phyloP scores from a whole-genome alignment of 2,797 vertebrate genomes.

The Darevskia nairensis region DNA sequence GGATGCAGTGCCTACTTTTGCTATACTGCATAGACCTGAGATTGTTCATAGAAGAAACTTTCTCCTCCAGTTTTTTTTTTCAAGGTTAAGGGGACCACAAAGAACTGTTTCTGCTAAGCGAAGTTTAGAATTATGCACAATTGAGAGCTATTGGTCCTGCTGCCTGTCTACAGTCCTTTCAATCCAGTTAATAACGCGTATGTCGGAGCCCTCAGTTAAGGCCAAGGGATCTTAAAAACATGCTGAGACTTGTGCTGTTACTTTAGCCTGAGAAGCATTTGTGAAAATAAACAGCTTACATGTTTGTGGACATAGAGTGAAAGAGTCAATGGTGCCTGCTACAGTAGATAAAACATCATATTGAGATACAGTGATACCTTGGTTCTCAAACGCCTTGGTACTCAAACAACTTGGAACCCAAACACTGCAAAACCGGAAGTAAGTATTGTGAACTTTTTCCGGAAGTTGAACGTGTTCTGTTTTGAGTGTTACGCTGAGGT shows the following conservation, averaged over 20 bases:
- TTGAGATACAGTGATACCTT: neutral
- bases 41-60: neutral
- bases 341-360: neutral
- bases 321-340: neutral
- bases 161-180: neutral
- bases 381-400: no score
- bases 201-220: neutral
- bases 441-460: no score
- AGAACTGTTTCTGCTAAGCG: neutral
- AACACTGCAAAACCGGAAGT: no score
- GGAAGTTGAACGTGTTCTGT: no score
- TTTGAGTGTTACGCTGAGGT: no score
- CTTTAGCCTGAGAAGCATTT: neutral
- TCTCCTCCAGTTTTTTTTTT: neutral
- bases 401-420: no score
- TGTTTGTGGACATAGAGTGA: neutral
- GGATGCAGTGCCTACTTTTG: neutral
- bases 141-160: neutral
- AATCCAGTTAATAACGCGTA: neutral
- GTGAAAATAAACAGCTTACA: neutral
- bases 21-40: neutral
- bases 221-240: neutral
- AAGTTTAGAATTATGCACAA: neutral
- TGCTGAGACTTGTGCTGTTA: neutral
- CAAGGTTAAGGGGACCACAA: neutral